Percentiles rank a stretch among this genome's conserved stretches.
Conservation (phyloP, 2,888 invertebrate species). For the Calameuta idolon region DNA sequence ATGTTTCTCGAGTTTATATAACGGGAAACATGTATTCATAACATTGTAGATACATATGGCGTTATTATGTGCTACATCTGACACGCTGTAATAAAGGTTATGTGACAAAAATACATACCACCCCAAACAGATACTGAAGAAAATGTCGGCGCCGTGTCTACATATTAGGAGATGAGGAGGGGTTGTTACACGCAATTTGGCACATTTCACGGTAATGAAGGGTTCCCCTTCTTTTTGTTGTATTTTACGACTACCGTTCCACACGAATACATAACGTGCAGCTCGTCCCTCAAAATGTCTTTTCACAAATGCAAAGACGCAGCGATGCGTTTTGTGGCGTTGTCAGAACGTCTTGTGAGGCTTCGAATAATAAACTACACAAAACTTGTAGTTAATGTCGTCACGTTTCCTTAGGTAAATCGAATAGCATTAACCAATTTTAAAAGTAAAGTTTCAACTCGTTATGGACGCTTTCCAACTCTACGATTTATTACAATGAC, state of each 20-base stretch:
- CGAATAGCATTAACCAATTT: background rate
- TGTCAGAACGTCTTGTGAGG: background rate
- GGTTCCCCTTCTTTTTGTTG: constrained; percentile 39
- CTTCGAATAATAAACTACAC: background rate
- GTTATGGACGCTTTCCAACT: background rate
- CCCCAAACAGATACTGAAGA: background rate
- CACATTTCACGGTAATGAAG: constrained; percentile 56
- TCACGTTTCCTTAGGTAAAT: background rate
- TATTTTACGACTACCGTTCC: constrained; percentile 50
- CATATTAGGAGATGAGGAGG: constrained; percentile 13
- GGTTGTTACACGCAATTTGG: constrained; percentile 62
- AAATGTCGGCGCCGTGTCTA: background rate
- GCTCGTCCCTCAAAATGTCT: constrained; percentile 38
- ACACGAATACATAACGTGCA: constrained; percentile 52
- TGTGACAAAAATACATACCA: background rate
- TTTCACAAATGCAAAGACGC: background rate
- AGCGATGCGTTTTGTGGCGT: background rate
- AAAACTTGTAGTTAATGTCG: background rate
- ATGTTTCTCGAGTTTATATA: background rate
- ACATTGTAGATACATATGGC: background rate
- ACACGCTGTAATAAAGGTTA: background rate
- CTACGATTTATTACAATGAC: background rate
- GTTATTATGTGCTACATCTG: background rate
- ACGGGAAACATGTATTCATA: background rate
- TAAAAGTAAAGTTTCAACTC: background rate